Evolutionary conservation across 2,113 vertebrate species (phyloP), one percentile per base, ranked within the genome.

Genomic region (Hemibagrus wyckioides): DNA sequence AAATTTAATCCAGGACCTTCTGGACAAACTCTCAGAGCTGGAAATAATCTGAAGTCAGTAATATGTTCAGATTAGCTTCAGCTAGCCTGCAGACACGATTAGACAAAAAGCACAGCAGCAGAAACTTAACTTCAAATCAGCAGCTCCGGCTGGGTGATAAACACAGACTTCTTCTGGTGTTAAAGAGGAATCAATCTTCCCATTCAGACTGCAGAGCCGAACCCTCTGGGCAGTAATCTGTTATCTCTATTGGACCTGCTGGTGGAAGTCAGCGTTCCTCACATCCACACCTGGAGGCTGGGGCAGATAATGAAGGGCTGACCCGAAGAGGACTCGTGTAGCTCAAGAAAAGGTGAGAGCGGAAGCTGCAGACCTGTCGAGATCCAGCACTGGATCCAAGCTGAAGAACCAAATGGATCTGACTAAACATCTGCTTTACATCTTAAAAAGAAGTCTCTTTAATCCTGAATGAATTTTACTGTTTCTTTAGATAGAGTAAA

Each of bases 191-290:
- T 23, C 28, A 63, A 28, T 79, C 75, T 23, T 63, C 10, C 48
- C 30, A 50, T 79, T 65, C 65, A 57, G 52, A 52, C 69, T 59
- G 83, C 52, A 59, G 21, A 30, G 36, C 33, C 23, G 0, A 30
- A 36, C 69, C 83, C 69, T 59, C 10, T 19, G 41, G 84, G 41
- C 4, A 19, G 84, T 23, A 41, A 79, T 79, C 36, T 7, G 25
- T 79, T 63, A 52, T 15, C 41, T 65, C 7, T 48, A n/a, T 50
- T 79, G 57, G 59, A 52, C 25, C 59, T 86, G 75, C 85, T 41
- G 23, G 30, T 25, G 23, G 50, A 56, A 54, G 76, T 41, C 48
- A 23, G 41, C 11, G 59, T 21, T 69, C 75, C 75, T 50, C 75
- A 36, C n/a, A 52, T 39, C 56, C 41, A 28, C 36, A 80, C 76